These are phyloP conservation scores for Nixonia krombeini DNA, from an alignment of 1,140 invertebrate genomes.

Conservation along the genomic window DNA sequence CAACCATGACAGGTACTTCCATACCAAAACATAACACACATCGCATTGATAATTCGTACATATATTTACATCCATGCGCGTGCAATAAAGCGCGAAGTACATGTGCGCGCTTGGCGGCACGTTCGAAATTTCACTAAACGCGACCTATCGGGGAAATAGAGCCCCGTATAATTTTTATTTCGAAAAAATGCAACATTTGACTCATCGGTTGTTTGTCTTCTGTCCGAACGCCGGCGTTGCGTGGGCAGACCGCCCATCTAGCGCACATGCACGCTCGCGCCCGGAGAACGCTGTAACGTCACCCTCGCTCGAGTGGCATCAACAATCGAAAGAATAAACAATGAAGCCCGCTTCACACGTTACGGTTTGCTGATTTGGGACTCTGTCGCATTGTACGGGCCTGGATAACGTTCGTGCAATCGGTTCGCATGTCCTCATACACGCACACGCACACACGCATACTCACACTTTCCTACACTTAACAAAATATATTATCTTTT, in stretches of 20 bases:
- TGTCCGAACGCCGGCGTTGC: no score
- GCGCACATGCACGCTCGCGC: no score
- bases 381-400: slow-evolving; percentile 18
- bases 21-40: slow-evolving; percentile 60
- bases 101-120: slow-evolving; percentile 3
- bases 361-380: slow-evolving; percentile 53
- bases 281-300: slow-evolving; percentile 30
- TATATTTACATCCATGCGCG: slow-evolving; percentile 47
- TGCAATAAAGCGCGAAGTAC: slow-evolving; percentile 24
- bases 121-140: slow-evolving; percentile 13
- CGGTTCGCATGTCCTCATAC: slow-evolving; percentile 6
- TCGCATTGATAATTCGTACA: slow-evolving; percentile 43
- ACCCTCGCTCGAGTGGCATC: slow-evolving; percentile 46
- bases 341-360: slow-evolving; percentile 65
- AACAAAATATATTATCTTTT: slow-evolving; percentile 70
- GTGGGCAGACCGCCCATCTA: no score
- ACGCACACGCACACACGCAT: slow-evolving; percentile 20
- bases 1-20: slow-evolving; percentile 69
- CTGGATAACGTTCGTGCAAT: slow-evolving; percentile 42
- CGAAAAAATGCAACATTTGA: slow-evolving; percentile 18
- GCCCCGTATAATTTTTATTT: slow-evolving; percentile 4
- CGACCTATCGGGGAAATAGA: slow-evolving; percentile 14
- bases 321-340: slow-evolving; percentile 57
- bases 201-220: slow-evolving; percentile 14
- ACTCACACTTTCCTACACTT: slow-evolving; percentile 33